Evolutionary conservation across 2,888 invertebrate species (phyloP).

Genomic region (Cerceris rybyensis): DNA sequence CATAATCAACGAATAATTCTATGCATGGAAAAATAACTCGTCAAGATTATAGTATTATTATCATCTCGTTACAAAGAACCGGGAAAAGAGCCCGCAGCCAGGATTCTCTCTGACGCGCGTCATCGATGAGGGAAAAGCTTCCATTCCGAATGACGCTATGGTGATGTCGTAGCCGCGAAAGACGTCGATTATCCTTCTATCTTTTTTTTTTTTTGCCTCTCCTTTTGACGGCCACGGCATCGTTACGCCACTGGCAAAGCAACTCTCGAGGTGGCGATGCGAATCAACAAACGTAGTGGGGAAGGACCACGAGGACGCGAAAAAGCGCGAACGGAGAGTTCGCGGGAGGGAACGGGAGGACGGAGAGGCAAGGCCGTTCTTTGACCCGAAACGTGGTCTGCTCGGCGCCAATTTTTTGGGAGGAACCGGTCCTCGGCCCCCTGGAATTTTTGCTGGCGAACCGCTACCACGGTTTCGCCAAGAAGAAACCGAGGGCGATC

Average conservation of each 20-base stretch:
- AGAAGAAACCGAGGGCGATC: slow-evolving; percentile 35
- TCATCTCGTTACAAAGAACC: slow-evolving; percentile 23
- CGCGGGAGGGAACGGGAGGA: slow-evolving; percentile 35
- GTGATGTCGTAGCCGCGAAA: background rate
- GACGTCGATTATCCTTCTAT: background rate
- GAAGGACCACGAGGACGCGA: slow-evolving; percentile 59
- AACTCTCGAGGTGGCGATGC: slow-evolving; percentile 43
- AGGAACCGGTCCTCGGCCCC: slow-evolving; percentile 73
- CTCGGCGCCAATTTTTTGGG: slow-evolving; percentile 78
- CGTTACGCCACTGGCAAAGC: slow-evolving; percentile 59
- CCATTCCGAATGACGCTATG: slow-evolving; percentile 1
- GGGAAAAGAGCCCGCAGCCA: background rate
- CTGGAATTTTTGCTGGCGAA: slow-evolving; percentile 65
- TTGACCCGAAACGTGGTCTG: slow-evolving; percentile 77
- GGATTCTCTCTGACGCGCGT: too few species aligned
- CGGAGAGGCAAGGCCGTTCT: slow-evolving; percentile 79
- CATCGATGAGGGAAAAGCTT: background rate
- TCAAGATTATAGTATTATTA: background rate
- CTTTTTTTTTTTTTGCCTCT: background rate
- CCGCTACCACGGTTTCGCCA: slow-evolving; percentile 52
- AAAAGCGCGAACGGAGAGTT: slow-evolving; percentile 47
- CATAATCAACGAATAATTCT: slow-evolving; percentile 15
- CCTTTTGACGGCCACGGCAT: slow-evolving; percentile 8
- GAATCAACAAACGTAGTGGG: slow-evolving; percentile 29
- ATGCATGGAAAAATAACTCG: background rate